A percentile compares a stretch with the other conserved stretches of the same genome.
Conservation (phyloP, 1,140 invertebrate species). For the Sycobia sp. region DNA sequence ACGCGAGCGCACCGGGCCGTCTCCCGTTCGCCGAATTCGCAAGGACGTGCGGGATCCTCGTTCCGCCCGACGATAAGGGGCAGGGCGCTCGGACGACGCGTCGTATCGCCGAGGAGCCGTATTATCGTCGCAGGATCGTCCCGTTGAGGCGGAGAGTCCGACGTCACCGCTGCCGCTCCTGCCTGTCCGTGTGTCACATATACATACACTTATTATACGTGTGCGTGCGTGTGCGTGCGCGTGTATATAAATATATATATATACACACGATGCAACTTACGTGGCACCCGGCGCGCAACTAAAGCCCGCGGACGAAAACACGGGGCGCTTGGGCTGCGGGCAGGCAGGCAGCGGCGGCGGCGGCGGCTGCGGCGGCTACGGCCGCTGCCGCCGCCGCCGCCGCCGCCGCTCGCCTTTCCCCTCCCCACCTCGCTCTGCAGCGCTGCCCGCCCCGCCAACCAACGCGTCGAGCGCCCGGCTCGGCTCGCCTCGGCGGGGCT, state of each 20-base stretch:
- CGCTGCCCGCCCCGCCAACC: constrained; percentile 40
- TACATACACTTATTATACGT: too few species aligned
- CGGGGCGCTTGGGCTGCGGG: constrained; percentile 3
- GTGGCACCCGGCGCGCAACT: constrained; percentile 62
- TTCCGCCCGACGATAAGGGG: too few species aligned
- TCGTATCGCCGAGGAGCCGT: too few species aligned
- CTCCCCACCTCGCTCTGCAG: neutral
- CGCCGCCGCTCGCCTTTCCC: constrained; percentile 9
- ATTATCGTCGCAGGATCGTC: too few species aligned
- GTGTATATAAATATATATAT: too few species aligned
- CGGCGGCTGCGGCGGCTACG: constrained; percentile 41
- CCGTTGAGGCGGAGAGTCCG: too few species aligned
- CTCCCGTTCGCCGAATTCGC: constrained; percentile 54
- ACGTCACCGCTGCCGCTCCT: too few species aligned
- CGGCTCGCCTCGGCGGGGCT: neutral
- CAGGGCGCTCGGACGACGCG: too few species aligned
- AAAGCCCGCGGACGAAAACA: constrained; percentile 56
- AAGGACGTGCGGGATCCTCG: constrained; percentile 10
- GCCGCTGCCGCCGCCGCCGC: constrained; percentile 39
- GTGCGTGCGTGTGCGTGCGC: too few species aligned
- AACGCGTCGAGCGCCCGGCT: neutral
- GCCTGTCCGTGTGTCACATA: too few species aligned
- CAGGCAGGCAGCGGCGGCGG: neutral
- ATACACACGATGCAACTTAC: constrained; percentile 58
- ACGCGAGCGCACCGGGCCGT: constrained; percentile 27